Conservation (phyloP, 2,888 invertebrate species). For the Ennomos quercinarius region DNA sequence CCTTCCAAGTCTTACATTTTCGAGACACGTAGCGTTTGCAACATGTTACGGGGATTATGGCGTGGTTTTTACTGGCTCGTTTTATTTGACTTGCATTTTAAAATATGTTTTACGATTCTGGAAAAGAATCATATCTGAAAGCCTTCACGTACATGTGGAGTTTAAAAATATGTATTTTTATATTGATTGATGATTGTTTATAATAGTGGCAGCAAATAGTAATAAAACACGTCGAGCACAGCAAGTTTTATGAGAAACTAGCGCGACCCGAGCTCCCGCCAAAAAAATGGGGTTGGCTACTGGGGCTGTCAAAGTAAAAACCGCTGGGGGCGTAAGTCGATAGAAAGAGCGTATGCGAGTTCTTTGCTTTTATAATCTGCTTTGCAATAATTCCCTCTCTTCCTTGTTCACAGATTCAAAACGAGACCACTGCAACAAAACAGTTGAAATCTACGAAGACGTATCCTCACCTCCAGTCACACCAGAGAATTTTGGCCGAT, state of each 20-base stretch:
- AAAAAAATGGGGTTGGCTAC: too few species aligned
- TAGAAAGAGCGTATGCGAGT: too few species aligned
- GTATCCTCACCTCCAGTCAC: conserved; percentile 95
- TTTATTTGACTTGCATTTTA: conserved; percentile 22
- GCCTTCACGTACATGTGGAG: neutral
- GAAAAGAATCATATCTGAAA: neutral
- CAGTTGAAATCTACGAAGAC: conserved; percentile 96
- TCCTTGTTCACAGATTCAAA: conserved; percentile 83
- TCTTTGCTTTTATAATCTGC: too few species aligned
- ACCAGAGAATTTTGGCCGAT: conserved; percentile 92
- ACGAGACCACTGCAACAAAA: conserved; percentile 96
- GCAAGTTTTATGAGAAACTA: too few species aligned
- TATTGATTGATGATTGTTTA: neutral
- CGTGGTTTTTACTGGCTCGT: conserved; percentile 20
- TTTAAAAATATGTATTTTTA: neutral
- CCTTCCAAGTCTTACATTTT: conserved; percentile 24
- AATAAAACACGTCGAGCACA: too few species aligned
- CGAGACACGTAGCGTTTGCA: conserved; percentile 26
- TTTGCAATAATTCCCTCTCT: neutral
- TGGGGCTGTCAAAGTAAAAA: too few species aligned
- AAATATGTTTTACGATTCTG: neutral
- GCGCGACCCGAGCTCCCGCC: too few species aligned
- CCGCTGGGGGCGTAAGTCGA: too few species aligned
- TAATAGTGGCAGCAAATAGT: too few species aligned
- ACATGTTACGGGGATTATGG: conserved; percentile 23